Evolutionary conservation across 2,888 invertebrate genomes (phyloP).

Genomic region (Lochmaea capreae): DNA sequence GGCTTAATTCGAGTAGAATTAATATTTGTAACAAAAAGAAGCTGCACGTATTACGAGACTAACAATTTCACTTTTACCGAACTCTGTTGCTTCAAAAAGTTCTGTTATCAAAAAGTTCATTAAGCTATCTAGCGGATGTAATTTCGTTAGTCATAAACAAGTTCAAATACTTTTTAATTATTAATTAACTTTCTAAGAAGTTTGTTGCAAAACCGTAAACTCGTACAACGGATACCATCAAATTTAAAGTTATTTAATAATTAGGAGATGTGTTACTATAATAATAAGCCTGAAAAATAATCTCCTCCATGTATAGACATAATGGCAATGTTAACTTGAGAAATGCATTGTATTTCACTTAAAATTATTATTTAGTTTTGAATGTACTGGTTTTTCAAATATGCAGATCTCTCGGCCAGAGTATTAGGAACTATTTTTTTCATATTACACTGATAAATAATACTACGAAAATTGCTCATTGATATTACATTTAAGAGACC

Average conservation of each 20-base stretch:
- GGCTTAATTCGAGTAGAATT: not conserved
- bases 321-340: not conserved
- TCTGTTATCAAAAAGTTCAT: slow-evolving; percentile 19
- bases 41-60: not conserved
- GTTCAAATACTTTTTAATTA: slow-evolving; percentile 20
- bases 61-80: slow-evolving; percentile 14
- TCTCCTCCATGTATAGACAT: not conserved
- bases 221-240: slow-evolving; percentile 17
- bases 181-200: slow-evolving; percentile 28
- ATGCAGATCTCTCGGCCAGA: too few species aligned
- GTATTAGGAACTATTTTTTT: too few species aligned
- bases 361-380: too few species aligned
- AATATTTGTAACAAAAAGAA: not conserved
- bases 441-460: too few species aligned
- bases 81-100: slow-evolving; percentile 21
- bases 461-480: too few species aligned
- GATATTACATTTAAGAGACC: too few species aligned
- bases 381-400: too few species aligned
- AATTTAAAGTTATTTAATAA: slow-evolving; percentile 22
- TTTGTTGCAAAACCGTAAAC: slow-evolving; percentile 28
- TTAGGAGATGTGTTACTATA: slow-evolving; percentile 14
- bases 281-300: not conserved
- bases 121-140: slow-evolving; percentile 16
- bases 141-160: slow-evolving; percentile 22
- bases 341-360: not conserved